Evolutionary conservation across 2,888 invertebrate species (phyloP), one percentile per base, ranked within the genome.

Genomic region (Sisyra terminalis): DNA sequence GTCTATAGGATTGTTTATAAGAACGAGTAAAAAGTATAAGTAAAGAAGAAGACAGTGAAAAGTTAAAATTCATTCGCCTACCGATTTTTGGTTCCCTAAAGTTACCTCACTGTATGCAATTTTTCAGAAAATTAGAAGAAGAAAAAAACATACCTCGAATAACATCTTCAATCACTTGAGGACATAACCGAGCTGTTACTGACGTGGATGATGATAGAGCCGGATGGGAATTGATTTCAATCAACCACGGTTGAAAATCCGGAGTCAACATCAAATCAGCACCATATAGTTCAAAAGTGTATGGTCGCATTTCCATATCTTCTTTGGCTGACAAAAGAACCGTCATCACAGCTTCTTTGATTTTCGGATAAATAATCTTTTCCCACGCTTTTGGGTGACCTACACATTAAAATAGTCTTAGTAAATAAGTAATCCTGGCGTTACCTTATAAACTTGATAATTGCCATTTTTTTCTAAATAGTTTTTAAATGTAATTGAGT

Each of bases 221-320:
- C 0, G 92, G 92, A 55, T 81, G 80, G 2, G 86, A 83, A 65
- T 94, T 93, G 49, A 93, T 89, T 67, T 94, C 93, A 52, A 94
- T 84, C 46, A 93, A 64, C 81, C 89, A 90, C 0, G 90, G 89
- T 47, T 76, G 72, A 51, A 77, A 84, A 52, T 86, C 78, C 53
- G 88, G 80, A 44, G 85, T 82, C 30, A 93, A 59, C 69, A 93
- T 81, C 58, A 93, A 93, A 63, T 94, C 93, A 42, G 90, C 90
- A 5, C 92, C 93, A 56, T 87, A 92, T 30, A 90, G 57, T 59
- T 93, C 92, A 61, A 90, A 93, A 44, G 82, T 78, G 53, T 84
- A 83, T 53, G 73, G 73, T 46, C 75, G 66, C 14, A 71, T 62
- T 30, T 75, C 70, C 50, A 83, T 70, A 47, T 76, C 71, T 49